Evolutionary conservation across 2,113 vertebrate species (phyloP), one percentile per base, ranked within the genome.

Genomic region (Eclectus roratus): DNA sequence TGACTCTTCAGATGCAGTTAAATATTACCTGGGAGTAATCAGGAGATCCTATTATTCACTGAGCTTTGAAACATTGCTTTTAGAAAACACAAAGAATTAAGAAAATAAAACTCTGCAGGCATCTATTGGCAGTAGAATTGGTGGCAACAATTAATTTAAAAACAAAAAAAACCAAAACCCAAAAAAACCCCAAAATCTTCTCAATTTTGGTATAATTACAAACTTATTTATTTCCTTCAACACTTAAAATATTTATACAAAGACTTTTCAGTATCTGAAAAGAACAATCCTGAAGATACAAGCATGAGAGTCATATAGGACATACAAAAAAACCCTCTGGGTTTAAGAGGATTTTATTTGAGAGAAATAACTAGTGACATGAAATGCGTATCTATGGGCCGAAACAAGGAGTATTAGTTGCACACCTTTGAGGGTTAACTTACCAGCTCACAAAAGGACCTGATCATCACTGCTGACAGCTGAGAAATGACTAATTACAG

Each of bases 101-200:
- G 29, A 52, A 47, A 93, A 73, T 29, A 55, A 74, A 76, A 66
- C 23, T 80, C 35, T 23, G 17, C 52, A 66, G 24, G 28, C 10
- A 41, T 89, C 70, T 55, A 71, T 27, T 29, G 35, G 19, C 25
- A 74, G 31, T 46, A 60, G 11, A 80, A 39, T 6, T 4, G 3
- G 17, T 55, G 5, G 10, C 16, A 89, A 58, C 28, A 63, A 4
- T 52, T 10, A 25, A 41, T 49, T 76, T 56, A 33, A 10, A 58
- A n/a, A 58, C 10, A 12, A 56, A n/a, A 43, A 6, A 37, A 72
- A 8, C 13, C n/a, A 8, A 21, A 28, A 7, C 43, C 43, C 43
- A 29, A 28, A 47, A 4, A 0, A 1, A 8, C 37, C 37, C 0
- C 4, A 6, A 35, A 80, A 55, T 14, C 23, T 72, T 65, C 10